Base-by-base conservation (phyloP, 2,888 invertebrate species). In the Drosophila phalerata region DNA sequence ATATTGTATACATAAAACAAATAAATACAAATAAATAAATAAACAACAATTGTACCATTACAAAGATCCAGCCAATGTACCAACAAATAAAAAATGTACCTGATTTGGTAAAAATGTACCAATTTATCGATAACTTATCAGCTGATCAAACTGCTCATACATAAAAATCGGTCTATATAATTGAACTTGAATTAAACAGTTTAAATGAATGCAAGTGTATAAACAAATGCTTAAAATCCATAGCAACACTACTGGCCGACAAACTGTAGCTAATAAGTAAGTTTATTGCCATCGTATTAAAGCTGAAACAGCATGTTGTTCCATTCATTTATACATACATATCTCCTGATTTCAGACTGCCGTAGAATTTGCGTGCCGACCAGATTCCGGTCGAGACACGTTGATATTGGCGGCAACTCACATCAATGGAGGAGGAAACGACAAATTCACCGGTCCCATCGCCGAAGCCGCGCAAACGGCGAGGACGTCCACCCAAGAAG, bases 371-470 rank as follows among this genome's bases (percentile, higher is more conserved):
- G 30, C 10, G 32, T 43, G 25, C 52, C 32, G 52, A 17, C 60
- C 32, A 52, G 52, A 52, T 52, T 17, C 13, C 9, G 17, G 34
- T 25, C 15, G 15, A 6, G 25, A 25, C 5, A 32, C 42, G 17
- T 57, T 65, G 15, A 47, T 37, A 48, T 65, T 61, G 69, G 73
- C 69, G 56, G 45, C 60, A 67, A 34, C 30, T 19, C 3, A 32
- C 38, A 19, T 43, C 47, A 51, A 75, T 74, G 71, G 61, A 68
- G 10, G 47, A 32, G n/a, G 5, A 52, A 32, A 43, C 17, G 2
- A 13, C 45, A 42, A 52, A 30, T 0, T 10, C 15, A n/a, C n/a
- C 28, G 42, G 9, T 32, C 2, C 13, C 47, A 25, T 13, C 42
- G 9, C 11, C 40, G 19, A 32, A 4, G 34, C 42, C 43, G 15